Evolutionary conservation across 2,888 invertebrate species (phyloP).

Genomic region (Tetragnatha montana): DNA sequence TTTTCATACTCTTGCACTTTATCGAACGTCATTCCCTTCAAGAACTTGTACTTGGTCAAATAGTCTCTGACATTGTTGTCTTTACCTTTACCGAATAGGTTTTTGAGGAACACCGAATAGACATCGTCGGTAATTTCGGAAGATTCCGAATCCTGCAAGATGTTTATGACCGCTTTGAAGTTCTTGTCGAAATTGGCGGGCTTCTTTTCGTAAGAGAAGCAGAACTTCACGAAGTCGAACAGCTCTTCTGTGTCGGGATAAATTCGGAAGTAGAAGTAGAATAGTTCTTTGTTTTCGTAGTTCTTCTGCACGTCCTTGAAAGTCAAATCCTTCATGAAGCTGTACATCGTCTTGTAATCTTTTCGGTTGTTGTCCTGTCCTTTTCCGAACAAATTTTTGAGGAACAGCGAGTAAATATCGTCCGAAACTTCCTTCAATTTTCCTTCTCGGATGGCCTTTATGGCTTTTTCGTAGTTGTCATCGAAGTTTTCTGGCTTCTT

Average conservation of each 20-base stretch:
- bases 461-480: background rate
- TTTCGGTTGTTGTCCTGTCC: background rate
- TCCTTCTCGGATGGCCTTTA: background rate
- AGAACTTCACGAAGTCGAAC: conserved; percentile 10
- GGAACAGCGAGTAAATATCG: background rate
- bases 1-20: background rate
- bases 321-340: conserved; percentile 8
- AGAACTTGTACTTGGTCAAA: conserved; percentile 8
- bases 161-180: background rate
- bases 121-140: background rate
- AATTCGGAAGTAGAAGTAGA: conserved; percentile 2
- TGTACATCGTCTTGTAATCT: background rate
- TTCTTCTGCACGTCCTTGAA: background rate
- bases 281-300: conserved; percentile 11
- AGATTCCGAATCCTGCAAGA: background rate
- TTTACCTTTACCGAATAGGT: conserved; percentile 7
- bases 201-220: background rate
- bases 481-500: background rate
- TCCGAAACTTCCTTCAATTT: background rate
- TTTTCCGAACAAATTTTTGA: conserved; percentile 10
- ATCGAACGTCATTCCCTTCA: conserved; percentile 4
- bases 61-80: background rate
- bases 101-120: conserved; percentile 8
- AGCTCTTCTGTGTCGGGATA: background rate
- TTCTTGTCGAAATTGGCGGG: conserved; percentile 2